Base-by-base conservation (phyloP, 1,140 invertebrate genomes). In the Danaus melanippus region DNA sequence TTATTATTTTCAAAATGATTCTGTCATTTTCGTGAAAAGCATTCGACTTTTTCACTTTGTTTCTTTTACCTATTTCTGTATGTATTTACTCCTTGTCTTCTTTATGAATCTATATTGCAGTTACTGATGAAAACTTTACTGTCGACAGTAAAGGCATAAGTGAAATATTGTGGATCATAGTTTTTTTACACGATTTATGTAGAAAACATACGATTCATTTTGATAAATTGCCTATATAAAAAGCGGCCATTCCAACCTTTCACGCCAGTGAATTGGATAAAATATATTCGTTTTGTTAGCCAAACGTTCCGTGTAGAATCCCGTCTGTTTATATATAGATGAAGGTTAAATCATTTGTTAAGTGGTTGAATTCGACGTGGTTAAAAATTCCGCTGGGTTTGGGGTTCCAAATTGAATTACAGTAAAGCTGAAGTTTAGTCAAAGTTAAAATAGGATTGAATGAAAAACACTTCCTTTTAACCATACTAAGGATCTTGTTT, bases 261-360 rank as follows among this genome's bases (percentile, higher is more conserved):
- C 72, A 70, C 55, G 69, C 60, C 65, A 59, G 50, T 65, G 66
- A 66, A 68, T 67, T 60, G 60, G 52, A 66, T 68, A 71, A 73
- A 78, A 78, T 78, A 48, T 71, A 73, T 70, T 74, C 69, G 64
- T 69, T 59, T 63, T 69, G 65, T 67, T 73, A 64, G 67, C 71
- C 69, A 71, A 73, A 73, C 69, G 67, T 46, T 7, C 32, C 40
- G 11, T 52, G 10, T 15, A 9, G 21, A 4, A 32, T 32, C 21
- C 21, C 21, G 21, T 32, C 21, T 32, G 21, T 32, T 32, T 32
- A 32, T 32, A 32, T 32, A 7, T 32, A 32, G 21, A 32, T 32
- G 21, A 32, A 32, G 21, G 21, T 32, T 32, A 32, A 32, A 32
- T 32, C 21, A 32, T 32, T 32, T 32, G 21, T 32, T 32, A 32